Conservation (phyloP, 2,113 vertebrate genomes). For the Myrmecobius fasciatus region DNA sequence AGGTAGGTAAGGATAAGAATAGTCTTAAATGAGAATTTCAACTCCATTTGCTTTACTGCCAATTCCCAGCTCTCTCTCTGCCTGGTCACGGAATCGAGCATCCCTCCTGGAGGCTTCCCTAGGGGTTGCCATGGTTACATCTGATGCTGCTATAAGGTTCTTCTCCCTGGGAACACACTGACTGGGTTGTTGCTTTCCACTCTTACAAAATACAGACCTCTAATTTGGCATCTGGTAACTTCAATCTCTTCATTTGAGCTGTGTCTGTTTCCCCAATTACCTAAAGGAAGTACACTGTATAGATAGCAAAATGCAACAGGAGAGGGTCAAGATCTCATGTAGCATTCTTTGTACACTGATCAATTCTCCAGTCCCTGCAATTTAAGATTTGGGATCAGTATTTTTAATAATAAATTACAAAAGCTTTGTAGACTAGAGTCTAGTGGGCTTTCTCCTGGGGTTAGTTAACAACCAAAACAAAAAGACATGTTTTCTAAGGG, state of each 20-base stretch:
- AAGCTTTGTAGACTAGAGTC: not conserved
- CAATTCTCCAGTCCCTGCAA: not conserved
- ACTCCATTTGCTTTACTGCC: not conserved
- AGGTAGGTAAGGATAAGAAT: not conserved
- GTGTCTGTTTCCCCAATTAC: not conserved
- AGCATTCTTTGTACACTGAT: conserved; percentile 2
- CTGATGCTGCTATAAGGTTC: not conserved
- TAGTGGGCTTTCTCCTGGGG: not conserved
- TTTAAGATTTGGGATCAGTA: not conserved
- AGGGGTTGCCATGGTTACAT: conserved; percentile 6
- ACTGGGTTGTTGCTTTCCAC: not conserved
- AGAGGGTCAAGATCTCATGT: not conserved
- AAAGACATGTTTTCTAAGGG: not conserved
- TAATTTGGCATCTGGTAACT: conserved; percentile 12
- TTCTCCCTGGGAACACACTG: not conserved
- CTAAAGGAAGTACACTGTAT: not conserved
- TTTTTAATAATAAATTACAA: not conserved
- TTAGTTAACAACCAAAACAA: not conserved
- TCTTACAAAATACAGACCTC: not conserved
- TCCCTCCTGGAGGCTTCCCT: not conserved
- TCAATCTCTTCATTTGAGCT: not conserved
- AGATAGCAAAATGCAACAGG: not conserved
- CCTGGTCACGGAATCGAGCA: not conserved
- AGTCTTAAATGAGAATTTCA: not conserved
- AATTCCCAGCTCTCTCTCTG: not conserved